Base-by-base conservation (phyloP, 2,888 invertebrate genomes). In the Cantharis flavilabris region DNA sequence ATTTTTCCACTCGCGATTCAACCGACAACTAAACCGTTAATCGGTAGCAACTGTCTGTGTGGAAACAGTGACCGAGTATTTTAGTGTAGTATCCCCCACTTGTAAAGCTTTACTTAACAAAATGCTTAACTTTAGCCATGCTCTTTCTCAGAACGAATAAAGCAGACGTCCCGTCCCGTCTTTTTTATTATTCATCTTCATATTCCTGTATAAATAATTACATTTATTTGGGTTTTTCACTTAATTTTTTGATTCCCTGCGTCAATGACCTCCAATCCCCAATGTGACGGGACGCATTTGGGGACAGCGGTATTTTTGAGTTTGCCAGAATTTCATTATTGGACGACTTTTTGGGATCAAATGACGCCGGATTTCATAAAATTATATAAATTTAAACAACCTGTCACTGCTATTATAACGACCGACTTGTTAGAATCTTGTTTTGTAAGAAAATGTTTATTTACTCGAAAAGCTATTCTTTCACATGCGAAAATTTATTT, bases 21-120 rank as follows among this genome's bases (percentile, higher is more conserved):
- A 23, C 13, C 13, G 18, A 67, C 65, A 20, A 16, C 18, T 18
- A 67, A 49, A 23, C 16, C 18, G 65, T 20, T 71, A 71, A 33
- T 63, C 76, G 75, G 75, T 72, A 75, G 76, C 74, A 79, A 79
- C 79, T 79, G 79, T 62, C 69, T 75, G 74, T 79, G 75, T n/a
- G 73, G 76, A 79, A 78, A 76, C 77, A 79, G 28, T 77, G 79
- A 78, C 79, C 74, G 77, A 72, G 79, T 79, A 79, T 79, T 79
- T 79, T 79, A 79, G 79, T 78, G 63, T 69, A 62, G 71, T 72
- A 26, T 76, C 79, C 77, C 28, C 79, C 79, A 76, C 78, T 76
- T 71, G 62, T 9, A 70, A 72, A 64, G 73, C 65, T 67, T 26
- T 67, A 67, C 65, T 67, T 67, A 67, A 67, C 65, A 23, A 67